Percentiles rank a stretch among this genome's conserved stretches.
Conservation (phyloP, 2,888 invertebrate species). For the Machimus rusticus region DNA sequence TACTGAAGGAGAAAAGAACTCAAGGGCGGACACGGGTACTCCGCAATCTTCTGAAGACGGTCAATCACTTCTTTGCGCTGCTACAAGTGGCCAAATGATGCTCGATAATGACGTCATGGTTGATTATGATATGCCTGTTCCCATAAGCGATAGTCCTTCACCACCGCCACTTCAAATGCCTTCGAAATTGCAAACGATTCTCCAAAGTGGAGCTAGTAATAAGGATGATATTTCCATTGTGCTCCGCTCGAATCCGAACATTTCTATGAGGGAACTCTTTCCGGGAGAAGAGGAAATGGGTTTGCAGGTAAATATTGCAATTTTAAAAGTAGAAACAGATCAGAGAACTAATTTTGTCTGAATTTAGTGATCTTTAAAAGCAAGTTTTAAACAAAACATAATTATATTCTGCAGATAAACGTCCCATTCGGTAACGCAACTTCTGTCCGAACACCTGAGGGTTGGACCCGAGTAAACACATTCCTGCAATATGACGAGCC, state of each 20-base stretch:
- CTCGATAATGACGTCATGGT: conserved; percentile 57
- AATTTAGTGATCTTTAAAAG: too few relatives aligned
- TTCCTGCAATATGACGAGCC: conserved; percentile 83
- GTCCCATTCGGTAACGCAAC: conserved; percentile 72
- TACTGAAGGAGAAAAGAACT: conserved; percentile 32
- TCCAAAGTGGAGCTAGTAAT: conserved; percentile 52
- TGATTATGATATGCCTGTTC: conserved; percentile 59
- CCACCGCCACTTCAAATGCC: conserved; percentile 41
- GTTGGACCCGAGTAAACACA: conserved; percentile 83
- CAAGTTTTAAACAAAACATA: neutral
- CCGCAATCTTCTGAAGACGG: conserved; percentile 43
- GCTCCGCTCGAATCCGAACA: conserved; percentile 73
- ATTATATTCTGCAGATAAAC: conserved; percentile 36
- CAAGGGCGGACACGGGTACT: neutral
- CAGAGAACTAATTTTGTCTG: too few relatives aligned
- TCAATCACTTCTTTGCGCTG: neutral
- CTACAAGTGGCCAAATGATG: conserved; percentile 51
- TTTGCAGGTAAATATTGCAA: conserved; percentile 62
- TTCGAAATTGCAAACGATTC: conserved; percentile 60
- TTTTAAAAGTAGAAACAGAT: neutral
- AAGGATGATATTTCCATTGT: conserved; percentile 59
- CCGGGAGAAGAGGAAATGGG: conserved; percentile 86
- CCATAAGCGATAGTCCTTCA: conserved; percentile 45
- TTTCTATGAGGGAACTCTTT: conserved; percentile 80
- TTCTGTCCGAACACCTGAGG: conserved; percentile 74